Percentiles rank a stretch among this genome's conserved stretches.
Evolutionary conservation across 1,140 invertebrate genomes (phyloP).

Genomic region (Drosophila bocqueti): DNA sequence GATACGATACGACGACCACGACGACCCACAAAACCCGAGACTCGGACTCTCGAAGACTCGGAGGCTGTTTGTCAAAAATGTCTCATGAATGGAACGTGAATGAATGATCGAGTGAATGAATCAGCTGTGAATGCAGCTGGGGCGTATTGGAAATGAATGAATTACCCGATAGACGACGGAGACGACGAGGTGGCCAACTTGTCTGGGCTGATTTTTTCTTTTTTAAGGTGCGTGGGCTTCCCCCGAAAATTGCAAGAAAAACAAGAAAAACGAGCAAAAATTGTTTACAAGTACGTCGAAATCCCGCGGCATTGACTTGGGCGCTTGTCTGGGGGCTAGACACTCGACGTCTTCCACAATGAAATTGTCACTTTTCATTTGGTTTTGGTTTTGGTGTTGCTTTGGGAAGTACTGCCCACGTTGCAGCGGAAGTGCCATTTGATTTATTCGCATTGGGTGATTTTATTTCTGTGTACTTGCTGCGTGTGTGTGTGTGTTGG

Average conservation of each 20-base stretch:
- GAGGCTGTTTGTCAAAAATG: slow-evolving; percentile 70
- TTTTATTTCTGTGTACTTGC: slow-evolving; percentile 40
- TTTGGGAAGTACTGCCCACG: slow-evolving; percentile 43
- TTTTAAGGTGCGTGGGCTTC: slow-evolving; percentile 53
- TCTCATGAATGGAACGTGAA: slow-evolving; percentile 60
- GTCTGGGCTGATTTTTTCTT: slow-evolving; percentile 45
- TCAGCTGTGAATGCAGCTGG: slow-evolving; percentile 64
- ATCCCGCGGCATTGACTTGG: slow-evolving; percentile 51
- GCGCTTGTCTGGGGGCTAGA: slow-evolving; percentile 19
- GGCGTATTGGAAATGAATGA: slow-evolving; percentile 63
- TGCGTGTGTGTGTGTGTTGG: slow-evolving; percentile 46
- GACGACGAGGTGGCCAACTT: slow-evolving; percentile 51
- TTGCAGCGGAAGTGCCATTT: slow-evolving; percentile 72
- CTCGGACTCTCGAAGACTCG: slow-evolving; percentile 4
- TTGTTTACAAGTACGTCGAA: slow-evolving; percentile 58
- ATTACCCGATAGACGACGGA: slow-evolving; percentile 45
- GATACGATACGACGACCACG: slow-evolving; percentile 20
- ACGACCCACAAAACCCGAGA: slow-evolving; percentile 54
- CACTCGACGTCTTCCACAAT: slow-evolving; percentile 65
- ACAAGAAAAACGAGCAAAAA: slow-evolving; percentile 41
- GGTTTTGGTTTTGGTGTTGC: neutral
- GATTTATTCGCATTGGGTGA: slow-evolving; percentile 71
- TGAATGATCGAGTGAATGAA: slow-evolving; percentile 65
- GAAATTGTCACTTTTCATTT: slow-evolving; percentile 76
- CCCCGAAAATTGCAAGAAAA: slow-evolving; percentile 38